phyloP scores from a whole-genome alignment of 2,113 vertebrate species.

The Poeciliopsis occidentalis region DNA sequence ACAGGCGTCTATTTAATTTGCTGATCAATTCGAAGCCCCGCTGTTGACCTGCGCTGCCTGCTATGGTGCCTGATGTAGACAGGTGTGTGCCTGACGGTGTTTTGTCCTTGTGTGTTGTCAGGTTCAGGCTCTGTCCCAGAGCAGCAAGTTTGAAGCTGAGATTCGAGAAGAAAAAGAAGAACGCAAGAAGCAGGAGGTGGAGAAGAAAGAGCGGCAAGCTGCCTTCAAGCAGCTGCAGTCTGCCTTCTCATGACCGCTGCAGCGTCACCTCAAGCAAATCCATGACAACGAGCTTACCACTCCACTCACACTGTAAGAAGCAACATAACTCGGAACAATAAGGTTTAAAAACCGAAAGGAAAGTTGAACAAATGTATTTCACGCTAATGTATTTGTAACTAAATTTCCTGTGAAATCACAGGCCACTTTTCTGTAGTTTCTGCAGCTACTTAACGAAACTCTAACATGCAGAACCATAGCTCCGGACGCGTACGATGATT shows the following conservation, averaged over 20 bases:
- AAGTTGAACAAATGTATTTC: background rate
- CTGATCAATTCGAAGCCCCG: too few species aligned
- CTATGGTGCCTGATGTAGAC: too few species aligned
- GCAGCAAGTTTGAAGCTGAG: slow-evolving; percentile 93
- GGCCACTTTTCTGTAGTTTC: background rate
- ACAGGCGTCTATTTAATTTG: too few species aligned
- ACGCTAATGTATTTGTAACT: background rate
- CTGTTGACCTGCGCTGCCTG: too few species aligned
- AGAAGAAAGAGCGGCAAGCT: slow-evolving; percentile 85
- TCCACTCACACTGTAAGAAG: background rate
- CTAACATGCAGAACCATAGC: background rate
- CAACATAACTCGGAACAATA: background rate
- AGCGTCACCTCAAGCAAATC: background rate
- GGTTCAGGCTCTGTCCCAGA: slow-evolving; percentile 79
- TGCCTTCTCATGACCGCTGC: slow-evolving; percentile 78
- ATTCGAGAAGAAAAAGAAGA: slow-evolving; percentile 93
- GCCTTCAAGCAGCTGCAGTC: slow-evolving; percentile 94
- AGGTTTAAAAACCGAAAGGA: background rate
- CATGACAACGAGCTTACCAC: slow-evolving; percentile 8
- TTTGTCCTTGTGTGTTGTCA: background rate
- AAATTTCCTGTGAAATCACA: background rate
- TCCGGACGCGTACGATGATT: background rate
- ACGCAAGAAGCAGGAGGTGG: slow-evolving; percentile 85
- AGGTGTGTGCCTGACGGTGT: background rate
- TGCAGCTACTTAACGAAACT: background rate